Base-by-base conservation (phyloP, 2,113 vertebrate species). In the Urocitellus parryii region DNA sequence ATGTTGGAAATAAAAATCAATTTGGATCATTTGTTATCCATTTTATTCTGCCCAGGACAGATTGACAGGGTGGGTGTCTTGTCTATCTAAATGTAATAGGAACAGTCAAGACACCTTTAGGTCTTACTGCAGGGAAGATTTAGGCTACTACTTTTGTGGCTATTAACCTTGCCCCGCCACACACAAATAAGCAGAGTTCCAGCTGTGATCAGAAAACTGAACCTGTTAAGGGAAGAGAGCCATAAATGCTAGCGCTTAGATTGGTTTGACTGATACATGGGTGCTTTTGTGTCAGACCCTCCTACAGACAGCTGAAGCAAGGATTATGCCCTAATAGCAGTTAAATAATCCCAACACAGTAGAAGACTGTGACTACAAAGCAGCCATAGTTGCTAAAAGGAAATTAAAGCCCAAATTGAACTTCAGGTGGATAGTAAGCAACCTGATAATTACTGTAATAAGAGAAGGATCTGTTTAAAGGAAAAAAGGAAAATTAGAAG, bases 1-100 rank as follows among this genome's bases (percentile, higher is more conserved):
- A 80, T 91, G 83, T 24, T 91, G 67, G 83, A 92, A 94, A 73
- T 95, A 74, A 94, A 98, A 93, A 90, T 84, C 67, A 77, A 63
- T 94, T 94, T 91, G 84, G 72, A 48, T 96, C 70, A 94, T 96
- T 95, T 93, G 93, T 88, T 96, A 97, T 97, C 83, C 72, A 93
- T 96, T 93, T 97, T 96, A 84, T 95, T 97, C 84, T 91, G 67
- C 80, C 83, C 80, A 79, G 96, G 89, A 93, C 83, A 90, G 89
- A 93, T 85, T 68, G 95, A 93, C 68, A 81, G 48, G 42, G 51
- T 95, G 4, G 42, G 48, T 93, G 53, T 78, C 85, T 81, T 80
- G 8, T 88, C 42, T 88, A 39, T 82, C 68, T 77, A 72, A 91
- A 80, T 81, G 92, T 82, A 94, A 91, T 79, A 91, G 78, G 81